Evolutionary conservation across 2,113 vertebrate genomes (phyloP).

Genomic region (Eudorcas thomsonii): DNA sequence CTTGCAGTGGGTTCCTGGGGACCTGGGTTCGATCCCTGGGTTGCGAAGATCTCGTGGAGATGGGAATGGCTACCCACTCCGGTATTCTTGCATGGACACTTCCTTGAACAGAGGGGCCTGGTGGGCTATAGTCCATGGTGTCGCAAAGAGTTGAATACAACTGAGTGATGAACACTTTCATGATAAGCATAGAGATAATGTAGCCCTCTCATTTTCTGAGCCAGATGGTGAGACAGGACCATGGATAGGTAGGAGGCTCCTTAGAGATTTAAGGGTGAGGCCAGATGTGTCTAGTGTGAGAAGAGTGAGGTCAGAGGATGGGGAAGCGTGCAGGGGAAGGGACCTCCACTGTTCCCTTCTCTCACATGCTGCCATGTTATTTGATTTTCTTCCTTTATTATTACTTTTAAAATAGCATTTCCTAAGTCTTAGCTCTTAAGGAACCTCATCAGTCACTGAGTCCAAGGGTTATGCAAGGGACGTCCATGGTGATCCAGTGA

Average conservation of each 20-base stretch:
- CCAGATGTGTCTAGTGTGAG: not conserved
- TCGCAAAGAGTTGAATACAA: not conserved
- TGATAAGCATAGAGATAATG: not conserved
- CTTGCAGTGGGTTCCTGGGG: not conserved
- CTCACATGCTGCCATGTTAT: not conserved
- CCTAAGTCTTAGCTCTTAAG: not conserved
- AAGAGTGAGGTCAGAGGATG: fast-evolving
- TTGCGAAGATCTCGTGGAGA: not conserved
- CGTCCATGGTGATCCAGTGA: not conserved
- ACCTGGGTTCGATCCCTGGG: not conserved
- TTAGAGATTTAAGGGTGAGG: no score
- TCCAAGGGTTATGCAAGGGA: not conserved
- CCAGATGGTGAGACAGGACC: not conserved
- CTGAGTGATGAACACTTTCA: not conserved
- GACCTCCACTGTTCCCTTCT: fast-evolving
- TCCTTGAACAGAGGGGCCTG: not conserved
- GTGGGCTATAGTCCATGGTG: not conserved
- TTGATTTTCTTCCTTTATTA: not conserved
- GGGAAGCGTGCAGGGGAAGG: fast-evolving
- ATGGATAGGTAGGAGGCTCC: not conserved
- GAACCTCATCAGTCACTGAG: not conserved
- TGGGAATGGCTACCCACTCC: not conserved
- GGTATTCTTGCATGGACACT: not conserved
- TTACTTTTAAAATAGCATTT: not conserved
- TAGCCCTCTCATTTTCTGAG: not conserved